A percentile compares a stretch with the other conserved stretches of the same genome.
Conservation (phyloP, 2,113 vertebrate genomes). For the Tichodroma muraria region DNA sequence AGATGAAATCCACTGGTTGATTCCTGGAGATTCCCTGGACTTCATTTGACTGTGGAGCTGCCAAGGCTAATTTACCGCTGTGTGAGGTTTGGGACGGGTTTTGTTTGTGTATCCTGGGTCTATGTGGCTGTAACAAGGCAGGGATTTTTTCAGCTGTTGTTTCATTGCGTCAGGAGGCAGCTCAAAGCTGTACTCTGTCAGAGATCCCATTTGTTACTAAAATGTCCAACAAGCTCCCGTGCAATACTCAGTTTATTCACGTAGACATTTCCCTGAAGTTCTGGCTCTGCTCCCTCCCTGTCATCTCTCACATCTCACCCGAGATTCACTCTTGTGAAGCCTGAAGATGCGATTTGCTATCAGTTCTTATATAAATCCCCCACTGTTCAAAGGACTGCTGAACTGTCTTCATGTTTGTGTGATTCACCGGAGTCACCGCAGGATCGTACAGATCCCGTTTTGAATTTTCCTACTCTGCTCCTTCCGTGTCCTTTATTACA, state of each 20-base stretch:
- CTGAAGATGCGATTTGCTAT: not conserved
- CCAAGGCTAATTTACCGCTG: not conserved
- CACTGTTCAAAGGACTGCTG: not conserved
- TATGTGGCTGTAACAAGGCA: rapidly evolving
- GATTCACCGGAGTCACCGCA: not conserved
- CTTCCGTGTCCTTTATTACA: not conserved
- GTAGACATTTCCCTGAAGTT: not conserved
- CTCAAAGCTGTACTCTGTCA: not conserved
- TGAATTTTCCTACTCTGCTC: not conserved
- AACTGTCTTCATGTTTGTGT: not conserved
- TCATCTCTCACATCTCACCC: not conserved
- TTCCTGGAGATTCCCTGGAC: not conserved
- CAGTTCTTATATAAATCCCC: not conserved
- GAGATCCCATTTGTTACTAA: not conserved
- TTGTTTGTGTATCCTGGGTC: not conserved
- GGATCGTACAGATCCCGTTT: rapidly evolving
- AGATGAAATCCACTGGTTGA: not conserved
- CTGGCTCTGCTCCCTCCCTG: not conserved
- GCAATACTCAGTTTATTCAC: not conserved
- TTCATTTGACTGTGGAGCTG: not conserved
- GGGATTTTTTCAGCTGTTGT: not conserved
- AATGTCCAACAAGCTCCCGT: not conserved
- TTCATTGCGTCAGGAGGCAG: not conserved
- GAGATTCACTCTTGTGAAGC: not conserved
- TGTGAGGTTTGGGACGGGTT: not conserved